Evolutionary conservation across 2,888 invertebrate species (phyloP).

Genomic region (Microdon myrmicae): DNA sequence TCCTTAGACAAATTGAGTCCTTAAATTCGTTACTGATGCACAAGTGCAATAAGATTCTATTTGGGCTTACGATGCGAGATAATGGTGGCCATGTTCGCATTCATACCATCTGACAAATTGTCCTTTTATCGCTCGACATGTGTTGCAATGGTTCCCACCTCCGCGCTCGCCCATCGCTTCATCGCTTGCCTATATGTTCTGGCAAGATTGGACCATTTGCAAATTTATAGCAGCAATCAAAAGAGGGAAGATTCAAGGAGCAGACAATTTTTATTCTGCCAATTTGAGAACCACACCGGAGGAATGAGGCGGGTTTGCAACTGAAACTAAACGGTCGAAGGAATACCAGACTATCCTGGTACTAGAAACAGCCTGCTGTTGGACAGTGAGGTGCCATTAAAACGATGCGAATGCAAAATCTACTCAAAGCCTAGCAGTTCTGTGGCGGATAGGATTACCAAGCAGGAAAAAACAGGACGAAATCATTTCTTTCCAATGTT

Average conservation of each 20-base stretch:
- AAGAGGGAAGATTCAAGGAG: slow-evolving; percentile 41
- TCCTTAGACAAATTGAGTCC: slow-evolving; percentile 8
- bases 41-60: slow-evolving; percentile 2
- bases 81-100: slow-evolving; percentile 15
- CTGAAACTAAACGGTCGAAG: slow-evolving; percentile 24
- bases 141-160: slow-evolving; percentile 40
- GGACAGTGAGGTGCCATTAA: slow-evolving; percentile 27
- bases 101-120: slow-evolving; percentile 39
- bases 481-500: slow-evolving; percentile 37
- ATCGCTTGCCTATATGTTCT: too few species aligned
- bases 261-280: slow-evolving; percentile 48
- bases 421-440: slow-evolving; percentile 24
- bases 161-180: slow-evolving; percentile 1
- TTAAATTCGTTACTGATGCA: slow-evolving; percentile 5
- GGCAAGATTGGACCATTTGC: slow-evolving; percentile 45
- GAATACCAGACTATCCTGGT: slow-evolving; percentile 10
- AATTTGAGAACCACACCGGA: slow-evolving; percentile 36
- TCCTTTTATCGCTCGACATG: slow-evolving; percentile 47
- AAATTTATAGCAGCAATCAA: slow-evolving; percentile 50
- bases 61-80: slow-evolving; percentile 1
- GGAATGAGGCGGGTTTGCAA: slow-evolving; percentile 12
- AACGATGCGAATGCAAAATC: slow-evolving; percentile 46
- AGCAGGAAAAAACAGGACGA: slow-evolving; percentile 1
- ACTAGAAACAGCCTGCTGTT: slow-evolving; percentile 22
- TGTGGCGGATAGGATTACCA: neutral